Evolutionary conservation across 2,113 vertebrate species (phyloP).

Genomic region (Haliaeetus leucogaster): DNA sequence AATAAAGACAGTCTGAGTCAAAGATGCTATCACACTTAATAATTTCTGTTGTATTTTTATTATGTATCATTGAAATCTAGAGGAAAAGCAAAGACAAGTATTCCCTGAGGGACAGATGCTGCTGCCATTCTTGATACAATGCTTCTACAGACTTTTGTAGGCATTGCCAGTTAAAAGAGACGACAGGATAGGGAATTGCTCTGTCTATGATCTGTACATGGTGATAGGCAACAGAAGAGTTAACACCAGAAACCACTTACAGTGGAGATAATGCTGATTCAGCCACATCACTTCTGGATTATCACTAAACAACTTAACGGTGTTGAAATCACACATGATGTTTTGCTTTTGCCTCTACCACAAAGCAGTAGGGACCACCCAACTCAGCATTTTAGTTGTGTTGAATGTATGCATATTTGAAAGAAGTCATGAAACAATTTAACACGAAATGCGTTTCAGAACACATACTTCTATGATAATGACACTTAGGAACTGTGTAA

Average conservation of each 20-base stretch:
- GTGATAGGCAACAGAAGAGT: not conserved
- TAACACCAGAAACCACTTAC: not conserved
- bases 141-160: not conserved
- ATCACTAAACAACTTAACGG: not conserved
- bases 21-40: not conserved
- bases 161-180: not conserved
- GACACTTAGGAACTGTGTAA: not conserved
- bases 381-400: not conserved
- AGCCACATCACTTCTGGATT: not conserved
- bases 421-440: not conserved
- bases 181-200: not conserved
- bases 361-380: not conserved
- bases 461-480: not conserved
- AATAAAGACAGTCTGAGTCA: not conserved
- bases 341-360: not conserved
- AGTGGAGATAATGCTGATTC: not conserved
- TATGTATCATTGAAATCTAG: not conserved
- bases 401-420: not conserved
- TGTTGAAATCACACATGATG: not conserved
- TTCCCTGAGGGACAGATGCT: not conserved
- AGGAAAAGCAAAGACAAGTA: not conserved
- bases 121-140: not conserved
- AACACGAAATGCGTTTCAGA: not conserved
- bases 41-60: slow-evolving; percentile 9
- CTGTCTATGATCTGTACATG: not conserved